Evolutionary conservation across 2,888 invertebrate species (phyloP).

Genomic region (Amorpha juglandis): DNA sequence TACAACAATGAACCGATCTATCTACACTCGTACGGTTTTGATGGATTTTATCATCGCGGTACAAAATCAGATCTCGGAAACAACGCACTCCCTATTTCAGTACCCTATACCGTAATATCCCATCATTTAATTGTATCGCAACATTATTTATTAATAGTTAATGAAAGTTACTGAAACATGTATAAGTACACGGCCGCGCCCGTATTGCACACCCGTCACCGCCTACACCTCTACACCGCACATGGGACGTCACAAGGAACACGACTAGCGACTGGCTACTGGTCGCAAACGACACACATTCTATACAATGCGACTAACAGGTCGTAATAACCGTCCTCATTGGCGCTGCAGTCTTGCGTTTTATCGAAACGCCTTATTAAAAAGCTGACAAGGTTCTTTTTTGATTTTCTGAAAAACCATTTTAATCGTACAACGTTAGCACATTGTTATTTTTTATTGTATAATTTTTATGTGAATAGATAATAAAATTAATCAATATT

Average conservation of each 20-base stretch:
- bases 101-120: too few relatives aligned
- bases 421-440: constrained; percentile 49
- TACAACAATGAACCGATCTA: too few relatives aligned
- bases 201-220: constrained; percentile 29
- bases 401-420: constrained; percentile 52
- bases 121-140: not conserved
- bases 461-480: constrained; percentile 11
- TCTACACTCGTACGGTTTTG: too few relatives aligned
- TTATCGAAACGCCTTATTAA: constrained; percentile 51
- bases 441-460: constrained; percentile 48
- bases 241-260: constrained; percentile 40
- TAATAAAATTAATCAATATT: constrained; percentile 23
- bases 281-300: constrained; percentile 15
- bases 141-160: too few relatives aligned
- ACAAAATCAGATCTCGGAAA: too few relatives aligned
- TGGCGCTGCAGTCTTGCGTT: constrained; percentile 37
- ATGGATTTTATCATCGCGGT: too few relatives aligned
- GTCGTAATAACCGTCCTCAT: constrained; percentile 39
- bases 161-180: not conserved
- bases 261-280: constrained; percentile 23
- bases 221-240: constrained; percentile 27
- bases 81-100: too few relatives aligned
- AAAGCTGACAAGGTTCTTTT: constrained; percentile 47
- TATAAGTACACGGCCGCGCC: constrained; percentile 23
- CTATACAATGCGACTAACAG: constrained; percentile 44